Conservation (phyloP, 37 sponge, comb jelly and placozoan species). For the Tethya wilhelma region DNA sequence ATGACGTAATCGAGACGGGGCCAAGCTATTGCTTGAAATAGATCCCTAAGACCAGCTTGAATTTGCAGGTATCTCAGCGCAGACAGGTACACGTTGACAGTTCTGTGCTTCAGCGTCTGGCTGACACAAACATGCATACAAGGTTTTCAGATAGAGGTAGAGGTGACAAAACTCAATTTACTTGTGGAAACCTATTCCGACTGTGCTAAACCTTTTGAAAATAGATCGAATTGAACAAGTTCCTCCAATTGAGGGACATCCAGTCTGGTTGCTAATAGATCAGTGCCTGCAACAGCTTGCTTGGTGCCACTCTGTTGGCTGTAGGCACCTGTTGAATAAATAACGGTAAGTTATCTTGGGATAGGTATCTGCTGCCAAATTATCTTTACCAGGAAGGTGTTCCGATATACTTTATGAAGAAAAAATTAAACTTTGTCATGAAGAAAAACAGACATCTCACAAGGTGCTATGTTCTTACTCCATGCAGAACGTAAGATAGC, state of each 20-base stretch:
- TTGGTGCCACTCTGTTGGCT: background rate
- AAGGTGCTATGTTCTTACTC: background rate
- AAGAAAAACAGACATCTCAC: conserved; percentile 1
- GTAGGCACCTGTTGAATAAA: background rate
- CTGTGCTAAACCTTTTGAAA: conserved; percentile 31
- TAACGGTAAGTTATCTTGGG: background rate
- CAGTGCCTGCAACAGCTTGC: background rate
- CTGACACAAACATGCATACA: conserved; percentile 27
- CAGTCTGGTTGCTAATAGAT: background rate
- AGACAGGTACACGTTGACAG: conserved; percentile 57
- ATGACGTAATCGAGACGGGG: conserved; percentile 47
- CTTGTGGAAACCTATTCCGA: background rate
- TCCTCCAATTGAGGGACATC: conserved; percentile 4
- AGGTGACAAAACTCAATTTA: background rate
- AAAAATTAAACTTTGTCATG: background rate
- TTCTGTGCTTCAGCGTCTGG: conserved; percentile 25
- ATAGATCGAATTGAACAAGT: conserved; percentile 12
- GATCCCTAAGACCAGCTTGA: conserved; percentile 5
- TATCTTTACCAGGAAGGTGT: conserved; percentile 6
- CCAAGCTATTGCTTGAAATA: conserved; percentile 4
- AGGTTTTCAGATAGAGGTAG: conserved; percentile 36
- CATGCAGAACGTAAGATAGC: background rate
- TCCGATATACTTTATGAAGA: background rate
- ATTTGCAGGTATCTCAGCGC: conserved; percentile 45
- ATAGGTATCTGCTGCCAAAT: conserved; percentile 1